phyloP scores from a whole-genome alignment of 2,888 invertebrate genomes.

The Smittia aterrima region DNA sequence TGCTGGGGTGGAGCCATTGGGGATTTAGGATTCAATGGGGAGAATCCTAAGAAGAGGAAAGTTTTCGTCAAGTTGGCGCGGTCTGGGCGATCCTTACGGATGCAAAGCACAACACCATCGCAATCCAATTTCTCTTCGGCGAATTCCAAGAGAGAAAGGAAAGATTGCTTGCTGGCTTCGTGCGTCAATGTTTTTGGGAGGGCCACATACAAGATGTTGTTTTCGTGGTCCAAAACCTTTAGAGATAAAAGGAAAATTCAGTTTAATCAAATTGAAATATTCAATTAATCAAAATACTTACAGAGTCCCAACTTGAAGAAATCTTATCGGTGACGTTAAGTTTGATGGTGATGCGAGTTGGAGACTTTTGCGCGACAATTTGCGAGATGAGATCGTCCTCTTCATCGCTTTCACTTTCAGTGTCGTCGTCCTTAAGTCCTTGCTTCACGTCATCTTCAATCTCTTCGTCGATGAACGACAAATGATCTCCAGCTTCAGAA shows the following conservation, averaged over 20 bases:
- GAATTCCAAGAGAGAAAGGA: conserved; percentile 90
- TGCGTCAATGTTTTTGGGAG: conserved; percentile 82
- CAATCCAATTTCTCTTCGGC: conserved; percentile 90
- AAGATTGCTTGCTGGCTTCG: conserved; percentile 92
- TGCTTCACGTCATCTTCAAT: conserved; percentile 16
- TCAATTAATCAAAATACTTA: conserved; percentile 51
- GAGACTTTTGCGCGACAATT: conserved; percentile 67
- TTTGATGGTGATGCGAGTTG: conserved; percentile 71
- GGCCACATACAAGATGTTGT: conserved; percentile 81
- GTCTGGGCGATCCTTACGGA: conserved; percentile 79
- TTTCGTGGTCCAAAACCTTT: conserved; percentile 53
- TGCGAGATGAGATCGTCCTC: conserved; percentile 56
- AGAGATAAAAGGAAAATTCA: conserved; percentile 42
- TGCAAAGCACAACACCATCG: conserved; percentile 71
- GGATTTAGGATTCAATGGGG: conserved; percentile 79
- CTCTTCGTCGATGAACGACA: conserved; percentile 43
- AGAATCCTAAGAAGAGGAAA: conserved; percentile 96
- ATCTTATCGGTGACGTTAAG: conserved; percentile 76
- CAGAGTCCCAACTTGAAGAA: conserved; percentile 81
- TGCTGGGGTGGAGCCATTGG: conserved; percentile 64
- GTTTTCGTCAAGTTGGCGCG: conserved; percentile 86
- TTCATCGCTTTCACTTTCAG: conserved; percentile 44
- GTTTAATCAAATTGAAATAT: too few species aligned
- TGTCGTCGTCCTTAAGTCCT: conserved; percentile 15
- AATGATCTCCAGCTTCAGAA: conserved; percentile 52